phyloP scores from a whole-genome alignment of 2,888 invertebrate species.

The Tiliacea citrago region DNA sequence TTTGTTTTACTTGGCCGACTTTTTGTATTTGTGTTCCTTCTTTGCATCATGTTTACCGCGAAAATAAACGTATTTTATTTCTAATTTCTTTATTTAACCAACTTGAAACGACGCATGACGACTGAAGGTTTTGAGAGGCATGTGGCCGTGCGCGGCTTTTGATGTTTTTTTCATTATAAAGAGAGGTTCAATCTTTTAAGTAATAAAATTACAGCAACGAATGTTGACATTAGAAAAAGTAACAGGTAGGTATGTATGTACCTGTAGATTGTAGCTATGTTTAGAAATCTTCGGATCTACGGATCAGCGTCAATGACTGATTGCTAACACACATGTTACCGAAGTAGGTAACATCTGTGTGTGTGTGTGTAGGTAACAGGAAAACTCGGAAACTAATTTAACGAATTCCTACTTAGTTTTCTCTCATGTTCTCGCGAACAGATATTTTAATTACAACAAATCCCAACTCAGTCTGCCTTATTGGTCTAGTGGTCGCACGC shows the following conservation, averaged over 20 bases:
- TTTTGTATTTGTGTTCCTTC: too few relatives aligned
- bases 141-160: not conserved
- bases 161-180: slow-evolving; percentile 15
- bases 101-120: slow-evolving; percentile 22
- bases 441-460: slow-evolving; percentile 6
- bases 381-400: slow-evolving; percentile 16
- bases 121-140: slow-evolving; percentile 4
- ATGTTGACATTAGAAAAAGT: slow-evolving; percentile 5
- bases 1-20: too few relatives aligned
- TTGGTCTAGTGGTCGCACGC: too few relatives aligned
- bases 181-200: slow-evolving; percentile 5
- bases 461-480: too few relatives aligned
- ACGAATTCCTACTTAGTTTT: slow-evolving; percentile 6
- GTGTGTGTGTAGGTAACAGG: not conserved
- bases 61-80: too few relatives aligned
- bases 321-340: slow-evolving; percentile 6
- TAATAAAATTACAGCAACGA: slow-evolving; percentile 15
- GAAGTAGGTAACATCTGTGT: not conserved
- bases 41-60: too few relatives aligned
- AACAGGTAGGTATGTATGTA: not conserved
- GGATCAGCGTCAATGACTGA: not conserved
- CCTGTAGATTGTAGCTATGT: not conserved
- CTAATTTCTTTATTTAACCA: slow-evolving; percentile 3
- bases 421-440: not conserved
- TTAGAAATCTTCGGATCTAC: not conserved